Conservation (phyloP, 1,140 invertebrate genomes). For the Trichoplusia ni region DNA sequence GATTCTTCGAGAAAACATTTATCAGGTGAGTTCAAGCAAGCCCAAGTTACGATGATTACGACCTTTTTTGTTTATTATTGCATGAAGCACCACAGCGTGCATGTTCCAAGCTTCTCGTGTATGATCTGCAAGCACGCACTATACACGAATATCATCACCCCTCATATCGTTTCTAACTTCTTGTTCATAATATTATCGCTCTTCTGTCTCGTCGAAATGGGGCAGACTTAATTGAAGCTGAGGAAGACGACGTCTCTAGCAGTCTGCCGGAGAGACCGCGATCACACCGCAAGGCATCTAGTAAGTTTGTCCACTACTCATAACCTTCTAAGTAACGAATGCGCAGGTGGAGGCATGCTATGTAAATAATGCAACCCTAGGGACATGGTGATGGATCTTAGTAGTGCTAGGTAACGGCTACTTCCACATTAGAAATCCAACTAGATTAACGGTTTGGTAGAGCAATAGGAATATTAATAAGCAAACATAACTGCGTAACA, state of each 20-base stretch:
- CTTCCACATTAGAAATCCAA: background rate
- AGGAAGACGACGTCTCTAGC: conserved; percentile 79
- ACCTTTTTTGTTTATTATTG: conserved; percentile 28
- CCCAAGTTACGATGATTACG: background rate
- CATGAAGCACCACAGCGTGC: conserved; percentile 36
- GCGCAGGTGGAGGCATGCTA: conserved; percentile 30
- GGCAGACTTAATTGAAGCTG: conserved; percentile 81
- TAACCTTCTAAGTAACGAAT: conserved; percentile 20
- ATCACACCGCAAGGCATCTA: conserved; percentile 79
- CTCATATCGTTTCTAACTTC: conserved; percentile 44
- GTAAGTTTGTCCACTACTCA: conserved; percentile 70
- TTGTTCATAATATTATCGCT: conserved; percentile 63
- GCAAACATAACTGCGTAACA: background rate
- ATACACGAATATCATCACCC: conserved; percentile 24
- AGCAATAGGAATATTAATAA: background rate
- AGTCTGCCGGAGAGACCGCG: conserved; percentile 72
- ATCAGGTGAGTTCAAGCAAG: conserved; percentile 69
- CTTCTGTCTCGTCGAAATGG: conserved; percentile 53
- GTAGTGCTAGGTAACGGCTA: background rate
- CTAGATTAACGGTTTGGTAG: too few relatives aligned
- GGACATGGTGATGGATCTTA: conserved; percentile 29
- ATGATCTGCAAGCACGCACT: conserved; percentile 32
- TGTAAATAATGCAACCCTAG: conserved; percentile 23
- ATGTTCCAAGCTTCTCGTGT: conserved; percentile 45
- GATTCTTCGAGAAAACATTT: conserved; percentile 81